Percentiles rank a stretch among this genome's conserved stretches.
These are phyloP conservation scores for Megastigmus dorsalis DNA, from an alignment of 2,888 invertebrate species.

Conservation along the genomic window DNA sequence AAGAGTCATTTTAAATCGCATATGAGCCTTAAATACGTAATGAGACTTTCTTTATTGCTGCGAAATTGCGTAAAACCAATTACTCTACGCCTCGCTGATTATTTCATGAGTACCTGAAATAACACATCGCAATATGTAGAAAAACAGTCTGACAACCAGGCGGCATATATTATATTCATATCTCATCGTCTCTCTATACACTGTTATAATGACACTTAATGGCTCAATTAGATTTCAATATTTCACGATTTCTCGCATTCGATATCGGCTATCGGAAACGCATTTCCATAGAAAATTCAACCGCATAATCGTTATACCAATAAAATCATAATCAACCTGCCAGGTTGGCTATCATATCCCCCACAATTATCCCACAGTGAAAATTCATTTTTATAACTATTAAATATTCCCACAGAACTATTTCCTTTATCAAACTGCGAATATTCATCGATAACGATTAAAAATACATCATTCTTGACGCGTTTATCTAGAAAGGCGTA, in stretches of 20 bases:
- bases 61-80: no score
- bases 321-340: conserved; percentile 10
- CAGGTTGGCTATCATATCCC: no score
- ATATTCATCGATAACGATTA: no score
- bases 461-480: no score
- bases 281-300: conserved; percentile 36
- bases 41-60: no score
- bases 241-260: conserved; percentile 22
- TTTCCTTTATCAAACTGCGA: no score
- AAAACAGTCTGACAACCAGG: not conserved
- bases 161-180: not conserved
- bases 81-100: not conserved
- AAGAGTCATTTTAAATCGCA: no score
- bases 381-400: no score
- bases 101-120: conserved; percentile 21
- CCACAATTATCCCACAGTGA: no score
- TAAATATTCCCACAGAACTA: no score
- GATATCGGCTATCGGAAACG: conserved; percentile 41
- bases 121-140: not conserved
- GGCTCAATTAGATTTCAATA: conserved; percentile 52
- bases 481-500: no score
- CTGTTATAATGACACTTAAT: conserved; percentile 38
- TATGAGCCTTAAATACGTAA: no score
- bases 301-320: conserved; percentile 5
- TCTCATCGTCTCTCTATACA: conserved; percentile 4